phyloP scores from a whole-genome alignment of 2,888 invertebrate genomes.

The Diarsia brunnea region DNA sequence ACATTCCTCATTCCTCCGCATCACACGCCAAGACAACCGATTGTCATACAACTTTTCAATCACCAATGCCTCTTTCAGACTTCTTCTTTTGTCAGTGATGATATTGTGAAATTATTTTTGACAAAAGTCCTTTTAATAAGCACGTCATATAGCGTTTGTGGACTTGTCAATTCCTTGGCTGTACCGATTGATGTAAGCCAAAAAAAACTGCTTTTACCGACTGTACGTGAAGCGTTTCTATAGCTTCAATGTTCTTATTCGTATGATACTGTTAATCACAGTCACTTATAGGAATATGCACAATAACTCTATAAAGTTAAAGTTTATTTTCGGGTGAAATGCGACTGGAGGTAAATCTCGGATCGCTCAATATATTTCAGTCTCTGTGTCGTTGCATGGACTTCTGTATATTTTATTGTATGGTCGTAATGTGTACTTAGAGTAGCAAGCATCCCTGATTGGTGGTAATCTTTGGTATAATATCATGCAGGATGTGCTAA shows the following conservation, averaged over 20 bases:
- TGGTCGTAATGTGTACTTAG: conserved; percentile 24
- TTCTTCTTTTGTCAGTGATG: not conserved
- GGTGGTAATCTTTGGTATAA: conserved; percentile 47
- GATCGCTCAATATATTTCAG: not conserved
- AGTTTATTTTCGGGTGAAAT: not conserved
- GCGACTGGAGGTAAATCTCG: not conserved
- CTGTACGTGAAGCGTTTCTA: not conserved
- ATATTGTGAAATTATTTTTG: not conserved
- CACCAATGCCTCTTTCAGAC: not conserved
- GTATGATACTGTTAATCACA: not conserved
- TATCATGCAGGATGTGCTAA: not conserved
- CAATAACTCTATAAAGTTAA: not conserved
- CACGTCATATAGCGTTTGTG: not conserved
- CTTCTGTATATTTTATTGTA: not conserved
- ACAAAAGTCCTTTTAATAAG: not conserved
- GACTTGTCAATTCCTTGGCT: not conserved
- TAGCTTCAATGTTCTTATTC: not conserved
- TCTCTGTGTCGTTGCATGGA: not conserved
- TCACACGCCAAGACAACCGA: not conserved
- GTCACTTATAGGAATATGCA: not conserved
- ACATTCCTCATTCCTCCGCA: too few relatives aligned
- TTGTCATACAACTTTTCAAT: not conserved
- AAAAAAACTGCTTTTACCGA: not conserved
- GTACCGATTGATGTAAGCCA: not conserved
- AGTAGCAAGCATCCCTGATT: conserved; percentile 41